Conservation (phyloP, 2,797 vertebrate genomes). For the Synaphobranchus kaupii region DNA sequence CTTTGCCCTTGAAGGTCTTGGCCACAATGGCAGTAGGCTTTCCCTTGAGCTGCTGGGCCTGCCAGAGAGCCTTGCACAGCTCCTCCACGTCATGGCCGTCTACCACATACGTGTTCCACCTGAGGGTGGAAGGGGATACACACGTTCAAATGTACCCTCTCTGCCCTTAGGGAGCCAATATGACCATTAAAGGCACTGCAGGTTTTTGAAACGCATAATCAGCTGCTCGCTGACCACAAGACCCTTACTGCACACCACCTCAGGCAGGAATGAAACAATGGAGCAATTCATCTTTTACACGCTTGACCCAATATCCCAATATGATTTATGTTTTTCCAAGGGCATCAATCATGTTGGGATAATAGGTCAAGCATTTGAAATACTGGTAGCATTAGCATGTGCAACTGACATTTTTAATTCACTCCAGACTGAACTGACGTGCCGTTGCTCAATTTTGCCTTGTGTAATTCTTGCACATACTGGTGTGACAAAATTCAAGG, state of each 20-base stretch:
- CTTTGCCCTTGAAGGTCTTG: slow-evolving; percentile 86
- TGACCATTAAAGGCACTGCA: not conserved
- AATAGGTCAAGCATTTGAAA: no score
- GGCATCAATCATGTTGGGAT: no score
- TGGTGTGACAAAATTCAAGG: not conserved
- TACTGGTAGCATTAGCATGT: not conserved
- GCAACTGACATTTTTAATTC: not conserved
- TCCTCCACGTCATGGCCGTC: slow-evolving; percentile 84
- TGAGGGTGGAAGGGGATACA: slow-evolving; percentile 49
- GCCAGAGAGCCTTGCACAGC: slow-evolving; percentile 81
- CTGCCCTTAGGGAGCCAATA: not conserved
- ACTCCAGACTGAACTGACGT: not conserved
- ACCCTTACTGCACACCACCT: not conserved
- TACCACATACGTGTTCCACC: slow-evolving; percentile 86
- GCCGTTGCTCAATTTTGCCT: not conserved
- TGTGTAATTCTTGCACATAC: not conserved
- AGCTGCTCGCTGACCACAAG: not conserved
- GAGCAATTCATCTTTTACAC: no score
- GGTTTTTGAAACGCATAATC: not conserved
- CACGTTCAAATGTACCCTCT: not conserved
- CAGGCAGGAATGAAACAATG: no score
- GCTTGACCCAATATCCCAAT: not conserved
- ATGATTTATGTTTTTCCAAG: not conserved
- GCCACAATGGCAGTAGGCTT: slow-evolving; percentile 88
- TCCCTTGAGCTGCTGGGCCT: slow-evolving; percentile 76